phyloP scores from a whole-genome alignment of 2,113 vertebrate species.

The Solea solea region DNA sequence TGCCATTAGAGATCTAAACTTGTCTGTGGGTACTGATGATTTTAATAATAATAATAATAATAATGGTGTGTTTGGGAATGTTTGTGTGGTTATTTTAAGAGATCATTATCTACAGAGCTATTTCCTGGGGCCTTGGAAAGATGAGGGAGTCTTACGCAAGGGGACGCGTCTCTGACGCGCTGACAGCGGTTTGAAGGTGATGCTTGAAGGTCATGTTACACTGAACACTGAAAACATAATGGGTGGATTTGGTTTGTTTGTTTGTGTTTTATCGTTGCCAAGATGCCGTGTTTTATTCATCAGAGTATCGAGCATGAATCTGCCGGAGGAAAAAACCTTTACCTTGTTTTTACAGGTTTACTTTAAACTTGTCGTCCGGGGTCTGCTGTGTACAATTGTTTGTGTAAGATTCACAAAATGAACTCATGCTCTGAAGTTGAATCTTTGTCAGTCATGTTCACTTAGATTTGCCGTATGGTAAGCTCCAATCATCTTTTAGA shows the following conservation, averaged over 20 bases:
- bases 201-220: not conserved
- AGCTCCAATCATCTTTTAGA: too few species aligned
- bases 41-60: constrained; percentile 13
- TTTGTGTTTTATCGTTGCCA: not conserved
- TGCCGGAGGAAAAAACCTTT: too few species aligned
- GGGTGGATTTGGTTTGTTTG: too few species aligned
- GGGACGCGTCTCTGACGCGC: constrained; percentile 13
- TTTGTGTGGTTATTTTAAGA: constrained; percentile 10
- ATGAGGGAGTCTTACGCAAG: not conserved
- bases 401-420: too few species aligned
- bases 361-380: too few species aligned
- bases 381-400: too few species aligned
- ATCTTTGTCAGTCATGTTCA: too few species aligned
- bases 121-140: constrained; percentile 21
- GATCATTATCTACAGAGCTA: constrained; percentile 4
- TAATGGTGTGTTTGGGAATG: not conserved
- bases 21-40: not conserved
- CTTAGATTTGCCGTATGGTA: too few species aligned
- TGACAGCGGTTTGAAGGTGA: constrained; percentile 1
- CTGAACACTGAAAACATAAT: not conserved
- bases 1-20: constrained; percentile 5
- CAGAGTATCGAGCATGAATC: not conserved
- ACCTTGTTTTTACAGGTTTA: too few species aligned
- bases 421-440: too few species aligned
- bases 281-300: not conserved